Evolutionary conservation across 2,797 vertebrate genomes (phyloP).

Genomic region (Acestrorhynchus altus): DNA sequence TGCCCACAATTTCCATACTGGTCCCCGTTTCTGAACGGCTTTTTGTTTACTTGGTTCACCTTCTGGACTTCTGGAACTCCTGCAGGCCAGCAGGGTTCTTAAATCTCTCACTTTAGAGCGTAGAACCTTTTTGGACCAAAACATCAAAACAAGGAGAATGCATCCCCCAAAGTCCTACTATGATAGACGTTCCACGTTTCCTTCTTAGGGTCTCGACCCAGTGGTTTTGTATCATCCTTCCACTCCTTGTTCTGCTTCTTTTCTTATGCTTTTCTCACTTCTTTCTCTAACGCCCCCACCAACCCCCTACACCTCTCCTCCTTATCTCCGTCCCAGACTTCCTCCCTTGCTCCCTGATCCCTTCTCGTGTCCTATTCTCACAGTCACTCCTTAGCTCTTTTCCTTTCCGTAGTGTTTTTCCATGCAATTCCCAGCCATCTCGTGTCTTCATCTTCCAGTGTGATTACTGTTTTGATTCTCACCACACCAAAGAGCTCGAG

Average conservation of each 20-base stretch:
- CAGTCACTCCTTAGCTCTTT: conserved; percentile 63
- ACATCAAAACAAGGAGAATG: no score
- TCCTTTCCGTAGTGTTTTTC: conserved; percentile 45
- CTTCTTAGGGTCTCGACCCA: not conserved
- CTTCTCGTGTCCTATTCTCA: conserved; percentile 60
- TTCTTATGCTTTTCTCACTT: not conserved
- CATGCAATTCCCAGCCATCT: conserved; percentile 26
- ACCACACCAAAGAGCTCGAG: conserved; percentile 43
- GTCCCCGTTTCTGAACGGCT: no score
- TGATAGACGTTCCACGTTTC: no score
- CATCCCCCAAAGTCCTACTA: no score
- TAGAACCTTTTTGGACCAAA: no score
- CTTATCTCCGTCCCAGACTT: conserved; percentile 82
- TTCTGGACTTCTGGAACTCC: no score
- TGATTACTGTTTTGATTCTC: conserved; percentile 60
- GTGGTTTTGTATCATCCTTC: not conserved
- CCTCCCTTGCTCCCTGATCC: conserved; percentile 63
- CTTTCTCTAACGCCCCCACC: conserved; percentile 7
- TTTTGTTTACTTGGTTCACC: no score
- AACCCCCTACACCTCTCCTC: conserved; percentile 70
- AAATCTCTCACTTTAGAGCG: no score
- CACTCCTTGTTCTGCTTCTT: conserved; percentile 1
- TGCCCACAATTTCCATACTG: no score
- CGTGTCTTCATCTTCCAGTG: conserved; percentile 37
- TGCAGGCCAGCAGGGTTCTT: no score